Percentiles rank a stretch among this genome's conserved stretches.
These are phyloP conservation scores for Aphrophora alni DNA, from an alignment of 2,888 invertebrate species.

Conservation along the genomic window DNA sequence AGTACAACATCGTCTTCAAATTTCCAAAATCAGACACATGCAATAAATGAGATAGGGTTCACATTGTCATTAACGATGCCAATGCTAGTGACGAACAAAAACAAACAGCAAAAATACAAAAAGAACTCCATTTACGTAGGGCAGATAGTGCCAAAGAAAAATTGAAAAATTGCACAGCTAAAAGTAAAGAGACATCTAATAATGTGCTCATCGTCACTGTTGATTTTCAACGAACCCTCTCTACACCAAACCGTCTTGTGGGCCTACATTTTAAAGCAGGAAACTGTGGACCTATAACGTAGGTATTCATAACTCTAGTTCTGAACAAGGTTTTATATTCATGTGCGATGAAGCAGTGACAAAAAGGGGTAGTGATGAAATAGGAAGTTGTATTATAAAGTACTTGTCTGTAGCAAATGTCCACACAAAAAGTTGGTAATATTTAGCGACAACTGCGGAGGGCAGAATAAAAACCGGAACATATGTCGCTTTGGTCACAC, in stretches of 20 bases:
- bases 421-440: constrained; percentile 6
- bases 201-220: constrained; percentile 4
- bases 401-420: constrained; percentile 11
- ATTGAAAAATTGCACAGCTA: neutral
- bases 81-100: neutral
- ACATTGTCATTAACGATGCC: neutral
- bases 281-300: constrained; percentile 24
- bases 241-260: constrained; percentile 25
- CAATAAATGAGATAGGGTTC: neutral
- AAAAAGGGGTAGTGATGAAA: constrained; percentile 22
- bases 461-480: constrained; percentile 19
- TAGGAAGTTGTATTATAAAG: constrained; percentile 15
- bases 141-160: neutral
- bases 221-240: constrained; percentile 12
- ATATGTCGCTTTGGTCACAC: constrained; percentile 9
- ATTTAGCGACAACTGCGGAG: constrained; percentile 20
- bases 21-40: constrained; percentile 13
- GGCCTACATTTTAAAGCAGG: constrained; percentile 11
- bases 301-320: constrained; percentile 18
- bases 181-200: neutral
- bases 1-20: constrained; percentile 23
- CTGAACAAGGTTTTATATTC: constrained; percentile 19
- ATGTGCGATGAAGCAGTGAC: constrained; percentile 13
- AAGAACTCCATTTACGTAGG: constrained; percentile 15
- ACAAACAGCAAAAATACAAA: neutral